Percentiles rank a stretch among this genome's conserved stretches.
These are phyloP conservation scores for Anisognathus igniventris DNA, from an alignment of 2,797 vertebrate genomes.

Conservation along the genomic window DNA sequence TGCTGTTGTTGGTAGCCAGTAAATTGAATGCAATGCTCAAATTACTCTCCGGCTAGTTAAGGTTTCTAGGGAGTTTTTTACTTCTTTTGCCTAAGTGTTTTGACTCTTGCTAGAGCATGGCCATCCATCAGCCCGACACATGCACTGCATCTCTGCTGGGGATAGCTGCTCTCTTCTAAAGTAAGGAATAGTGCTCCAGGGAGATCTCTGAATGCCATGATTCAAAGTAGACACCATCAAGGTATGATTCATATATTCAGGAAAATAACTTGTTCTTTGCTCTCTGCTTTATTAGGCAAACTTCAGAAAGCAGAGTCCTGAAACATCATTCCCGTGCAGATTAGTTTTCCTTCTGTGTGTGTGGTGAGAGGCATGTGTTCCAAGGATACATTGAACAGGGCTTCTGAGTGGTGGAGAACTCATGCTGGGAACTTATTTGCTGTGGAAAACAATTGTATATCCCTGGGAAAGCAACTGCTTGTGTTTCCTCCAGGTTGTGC, in stretches of 20 bases:
- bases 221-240: slow-evolving; percentile 44
- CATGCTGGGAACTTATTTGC: neutral
- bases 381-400: neutral
- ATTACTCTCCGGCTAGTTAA: neutral
- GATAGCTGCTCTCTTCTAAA: slow-evolving; percentile 28
- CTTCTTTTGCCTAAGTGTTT: neutral
- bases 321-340: neutral
- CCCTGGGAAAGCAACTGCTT: neutral
- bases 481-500: neutral
- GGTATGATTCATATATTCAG: slow-evolving; percentile 42
- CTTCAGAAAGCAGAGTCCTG: neutral
- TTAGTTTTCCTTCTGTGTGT: neutral
- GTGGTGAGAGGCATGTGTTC: neutral
- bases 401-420: neutral
- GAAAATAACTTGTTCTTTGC: neutral
- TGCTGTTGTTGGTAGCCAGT: neutral
- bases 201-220: slow-evolving; percentile 27
- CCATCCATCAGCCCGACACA: slow-evolving; percentile 42
- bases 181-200: slow-evolving; percentile 18
- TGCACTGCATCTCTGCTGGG: slow-evolving; percentile 30
- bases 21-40: neutral
- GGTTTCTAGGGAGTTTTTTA: neutral
- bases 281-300: slow-evolving; percentile 9
- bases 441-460: neutral
- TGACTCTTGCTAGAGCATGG: neutral